Evolutionary conservation across 2,113 vertebrate genomes (phyloP).

Genomic region (Monopterus albus): DNA sequence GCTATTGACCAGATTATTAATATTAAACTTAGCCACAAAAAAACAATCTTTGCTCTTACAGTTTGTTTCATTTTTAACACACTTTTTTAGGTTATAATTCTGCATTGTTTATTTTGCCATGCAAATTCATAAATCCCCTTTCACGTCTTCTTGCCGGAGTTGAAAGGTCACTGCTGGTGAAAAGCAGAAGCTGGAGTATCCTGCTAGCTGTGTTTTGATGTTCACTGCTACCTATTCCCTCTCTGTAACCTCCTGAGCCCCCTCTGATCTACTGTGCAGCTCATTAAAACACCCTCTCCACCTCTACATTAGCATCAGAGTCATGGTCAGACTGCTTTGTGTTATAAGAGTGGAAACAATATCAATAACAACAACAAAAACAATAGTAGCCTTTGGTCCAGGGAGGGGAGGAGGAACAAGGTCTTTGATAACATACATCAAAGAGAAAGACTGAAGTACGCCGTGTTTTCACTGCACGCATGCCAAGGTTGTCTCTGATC

Average conservation of each 20-base stretch:
- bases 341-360: constrained; percentile 80
- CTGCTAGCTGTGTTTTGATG: constrained; percentile 75
- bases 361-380: constrained; percentile 86
- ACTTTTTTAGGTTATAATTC: constrained; percentile 8
- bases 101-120: constrained; percentile 20
- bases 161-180: constrained; percentile 71
- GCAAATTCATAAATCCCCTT: constrained; percentile 36
- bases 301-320: constrained; percentile 83
- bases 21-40: neutral
- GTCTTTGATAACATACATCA: constrained; percentile 82
- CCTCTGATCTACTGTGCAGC: constrained; percentile 77
- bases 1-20: no score
- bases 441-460: constrained; percentile 71
- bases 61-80: neutral
- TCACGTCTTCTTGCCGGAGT: constrained; percentile 27
- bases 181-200: constrained; percentile 52
- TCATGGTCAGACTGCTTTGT: constrained; percentile 87
- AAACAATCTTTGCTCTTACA: neutral
- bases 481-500: constrained; percentile 78
- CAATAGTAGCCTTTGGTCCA: constrained; percentile 84
- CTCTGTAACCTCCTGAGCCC: constrained; percentile 59
- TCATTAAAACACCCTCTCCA: constrained; percentile 85
- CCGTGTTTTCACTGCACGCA: constrained; percentile 62
- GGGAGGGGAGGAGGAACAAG: constrained; percentile 74
- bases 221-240: constrained; percentile 71